Conservation (phyloP, 2,113 vertebrate genomes). For the Thamnophis sirtalis region DNA sequence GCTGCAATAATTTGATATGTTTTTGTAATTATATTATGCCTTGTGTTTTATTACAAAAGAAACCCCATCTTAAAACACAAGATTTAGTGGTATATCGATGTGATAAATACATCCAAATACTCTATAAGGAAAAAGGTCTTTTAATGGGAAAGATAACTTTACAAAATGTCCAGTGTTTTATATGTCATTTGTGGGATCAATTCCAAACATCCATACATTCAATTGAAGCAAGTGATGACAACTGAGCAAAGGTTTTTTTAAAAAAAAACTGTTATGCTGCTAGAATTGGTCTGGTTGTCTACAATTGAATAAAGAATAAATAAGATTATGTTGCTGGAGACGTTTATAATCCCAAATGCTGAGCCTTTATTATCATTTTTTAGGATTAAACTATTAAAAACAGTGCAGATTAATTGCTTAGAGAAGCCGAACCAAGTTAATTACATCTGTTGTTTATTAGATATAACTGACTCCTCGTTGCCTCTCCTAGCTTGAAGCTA, state of each 20-base stretch:
- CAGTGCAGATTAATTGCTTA: neutral
- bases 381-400: neutral
- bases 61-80: neutral
- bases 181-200: neutral
- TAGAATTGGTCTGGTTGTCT: neutral
- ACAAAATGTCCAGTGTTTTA: slow-evolving; percentile 7
- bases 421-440: slow-evolving; percentile 12
- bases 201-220: neutral
- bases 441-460: neutral
- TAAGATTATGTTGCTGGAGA: neutral
- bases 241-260: neutral
- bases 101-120: neutral
- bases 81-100: neutral
- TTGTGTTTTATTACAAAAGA: neutral
- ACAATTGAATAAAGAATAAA: neutral
- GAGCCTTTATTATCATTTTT: neutral
- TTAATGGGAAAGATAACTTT: neutral
- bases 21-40: neutral
- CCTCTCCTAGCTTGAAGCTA: slow-evolving; percentile 34
- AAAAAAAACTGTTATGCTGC: neutral
- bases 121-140: neutral
- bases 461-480: slow-evolving; percentile 3
- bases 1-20: neutral
- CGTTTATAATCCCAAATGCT: neutral
- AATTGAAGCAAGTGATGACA: neutral